Conservation (phyloP, 2,113 vertebrate genomes). For the Neolamprologus modestus region DNA sequence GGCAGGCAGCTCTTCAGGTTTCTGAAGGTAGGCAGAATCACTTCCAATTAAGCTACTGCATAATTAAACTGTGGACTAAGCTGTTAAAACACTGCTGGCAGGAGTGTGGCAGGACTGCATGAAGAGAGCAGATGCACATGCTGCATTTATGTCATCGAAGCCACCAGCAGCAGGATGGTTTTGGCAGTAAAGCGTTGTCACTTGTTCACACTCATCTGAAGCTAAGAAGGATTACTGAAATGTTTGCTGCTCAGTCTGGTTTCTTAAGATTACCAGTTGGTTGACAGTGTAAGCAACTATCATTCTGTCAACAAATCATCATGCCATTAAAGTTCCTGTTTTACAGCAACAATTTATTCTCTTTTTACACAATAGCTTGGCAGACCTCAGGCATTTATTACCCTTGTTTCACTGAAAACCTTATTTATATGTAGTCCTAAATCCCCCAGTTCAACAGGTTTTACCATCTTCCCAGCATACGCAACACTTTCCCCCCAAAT, state of each 20-base stretch:
- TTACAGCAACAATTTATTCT: neutral
- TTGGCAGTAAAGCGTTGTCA: neutral
- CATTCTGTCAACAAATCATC: neutral
- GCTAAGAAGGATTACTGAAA: neutral
- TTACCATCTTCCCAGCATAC: neutral
- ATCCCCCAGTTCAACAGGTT: neutral
- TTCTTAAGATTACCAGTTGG: neutral
- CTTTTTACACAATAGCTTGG: neutral
- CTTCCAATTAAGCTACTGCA: slow-evolving; percentile 32
- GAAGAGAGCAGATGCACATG: slow-evolving; percentile 14
- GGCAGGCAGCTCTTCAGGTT: slow-evolving; percentile 75
- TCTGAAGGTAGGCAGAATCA: slow-evolving; percentile 59
- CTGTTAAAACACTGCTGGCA: slow-evolving; percentile 13
- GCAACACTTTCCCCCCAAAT: accelerated
- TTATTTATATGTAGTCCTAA: neutral
- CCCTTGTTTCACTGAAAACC: neutral
- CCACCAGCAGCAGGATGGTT: neutral
- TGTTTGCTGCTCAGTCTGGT: neutral
- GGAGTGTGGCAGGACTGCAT: neutral
- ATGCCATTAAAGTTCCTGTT: neutral
- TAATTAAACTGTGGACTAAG: slow-evolving; percentile 16
- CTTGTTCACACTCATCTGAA: neutral
- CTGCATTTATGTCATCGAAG: neutral
- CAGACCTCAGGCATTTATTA: neutral
- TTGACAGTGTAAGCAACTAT: neutral